Base-by-base conservation (phyloP, 1,140 invertebrate species). In the Campoletis sonorensis region DNA sequence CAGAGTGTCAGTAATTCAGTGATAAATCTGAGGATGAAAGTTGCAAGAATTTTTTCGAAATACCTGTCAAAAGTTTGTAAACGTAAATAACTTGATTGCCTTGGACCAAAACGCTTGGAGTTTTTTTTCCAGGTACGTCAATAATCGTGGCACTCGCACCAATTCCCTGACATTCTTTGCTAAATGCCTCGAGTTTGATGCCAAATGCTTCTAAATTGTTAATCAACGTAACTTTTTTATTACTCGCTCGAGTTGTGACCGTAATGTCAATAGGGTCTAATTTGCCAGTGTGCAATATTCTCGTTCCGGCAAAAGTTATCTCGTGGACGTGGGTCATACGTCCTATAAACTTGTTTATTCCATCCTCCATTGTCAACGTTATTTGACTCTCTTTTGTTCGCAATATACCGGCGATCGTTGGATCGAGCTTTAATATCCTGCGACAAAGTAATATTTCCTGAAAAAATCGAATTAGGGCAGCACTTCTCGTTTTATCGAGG, bases 171-270 rank as follows among this genome's bases (percentile, higher is more conserved):
- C 97, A 97, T 86, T 95, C 94, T 85, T 96, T 96, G 13, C 96
- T 96, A 90, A 98, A 96, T 84, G 96, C 95, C 30, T 94, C 89
- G 68, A 97, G 91, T 86, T 95, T 95, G 81, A 98, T 96, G 18
- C 97, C 97, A 92, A 95, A 98, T 27, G 94, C 92, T 89, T 98
- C 96, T 81, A 98, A 93, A 91, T 98, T 98, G 83, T 97, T 96
- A 0, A 98, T 94, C 51, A 98, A 89, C 0, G 97, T 98, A 84
- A 97, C 97, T 93, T 98, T 98, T 90, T 98, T 98, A 87, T 97
- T 97, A n/a, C 96, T 95, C 30, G 94, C 94, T 77, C 97, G 92
- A n/a, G 94, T 95, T 18, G 94, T 94, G 4, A 98, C 94, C 15
- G 94, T 94, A 90, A 98, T 95, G 84, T 95, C 95, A 80, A 98